These are phyloP conservation scores for Chrysaora quinquecirrha DNA, from an alignment of 30 jellyfish, hydroid and myxozoan genomes.

Conservation along the genomic window DNA sequence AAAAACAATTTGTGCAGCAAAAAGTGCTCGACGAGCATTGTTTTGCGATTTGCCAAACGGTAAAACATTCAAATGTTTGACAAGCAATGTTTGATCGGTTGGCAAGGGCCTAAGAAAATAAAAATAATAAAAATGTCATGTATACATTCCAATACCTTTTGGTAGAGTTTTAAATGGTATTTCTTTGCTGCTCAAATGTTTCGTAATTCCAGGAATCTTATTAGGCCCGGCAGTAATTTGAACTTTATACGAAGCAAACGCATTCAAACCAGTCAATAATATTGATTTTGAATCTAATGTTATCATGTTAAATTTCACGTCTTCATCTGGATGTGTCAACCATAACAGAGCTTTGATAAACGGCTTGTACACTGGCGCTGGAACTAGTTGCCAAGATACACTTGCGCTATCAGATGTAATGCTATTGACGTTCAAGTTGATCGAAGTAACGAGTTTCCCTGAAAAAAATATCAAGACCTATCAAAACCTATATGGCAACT, in stretches of 20 bases:
- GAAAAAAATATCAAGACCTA: neutral
- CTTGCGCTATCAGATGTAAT: neutral
- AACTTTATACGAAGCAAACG: neutral
- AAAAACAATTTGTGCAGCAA: too few relatives aligned
- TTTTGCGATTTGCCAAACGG: too few relatives aligned
- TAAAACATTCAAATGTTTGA: too few relatives aligned
- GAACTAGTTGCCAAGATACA: neutral
- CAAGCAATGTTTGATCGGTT: too few relatives aligned
- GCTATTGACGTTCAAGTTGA: neutral
- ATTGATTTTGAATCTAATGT: neutral
- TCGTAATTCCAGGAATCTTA: constrained; percentile 21
- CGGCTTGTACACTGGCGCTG: neutral
- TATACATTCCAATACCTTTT: too few relatives aligned
- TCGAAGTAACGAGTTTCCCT: neutral
- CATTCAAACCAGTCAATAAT: neutral
- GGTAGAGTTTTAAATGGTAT: constrained; percentile 26
- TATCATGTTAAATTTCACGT: neutral
- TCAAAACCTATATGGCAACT: too few relatives aligned
- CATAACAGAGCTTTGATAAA: neutral
- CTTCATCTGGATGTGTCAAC: neutral
- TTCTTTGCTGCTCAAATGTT: constrained; percentile 31
- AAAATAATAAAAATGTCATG: too few relatives aligned
- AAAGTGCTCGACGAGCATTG: too few relatives aligned
- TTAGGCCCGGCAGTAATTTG: constrained; percentile 14
- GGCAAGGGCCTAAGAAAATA: too few relatives aligned